Conservation (phyloP, 2,797 vertebrate species). For the Bovichtus diacanthus region DNA sequence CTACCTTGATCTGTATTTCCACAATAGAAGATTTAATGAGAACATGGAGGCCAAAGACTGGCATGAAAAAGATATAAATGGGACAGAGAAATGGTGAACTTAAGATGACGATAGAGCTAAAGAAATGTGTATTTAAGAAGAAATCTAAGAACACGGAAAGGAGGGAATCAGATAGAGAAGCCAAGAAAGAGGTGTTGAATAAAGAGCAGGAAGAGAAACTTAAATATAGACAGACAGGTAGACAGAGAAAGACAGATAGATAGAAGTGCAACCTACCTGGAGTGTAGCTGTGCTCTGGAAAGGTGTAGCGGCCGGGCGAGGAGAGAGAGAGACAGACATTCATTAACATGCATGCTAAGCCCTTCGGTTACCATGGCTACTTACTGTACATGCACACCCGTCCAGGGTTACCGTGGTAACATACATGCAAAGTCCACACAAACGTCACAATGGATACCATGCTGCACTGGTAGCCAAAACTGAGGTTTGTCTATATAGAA, state of each 20-base stretch:
- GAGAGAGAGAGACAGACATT: conserved; percentile 99
- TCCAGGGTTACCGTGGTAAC: conserved; percentile 76
- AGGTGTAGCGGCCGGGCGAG: conserved; percentile 91
- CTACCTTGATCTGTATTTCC: conserved; percentile 43
- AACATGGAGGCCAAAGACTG: conserved; percentile 21
- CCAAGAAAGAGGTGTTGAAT: conserved; percentile 34
- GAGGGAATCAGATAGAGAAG: conserved; percentile 10
- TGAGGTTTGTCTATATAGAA: conserved; percentile 46
- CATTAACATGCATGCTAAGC: conserved; percentile 99
- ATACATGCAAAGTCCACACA: conserved; percentile 78
- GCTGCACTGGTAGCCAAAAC: conserved; percentile 74
- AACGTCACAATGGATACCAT: conserved; percentile 77
- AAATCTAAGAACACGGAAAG: conserved; percentile 31
- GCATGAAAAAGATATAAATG: conserved; percentile 19
- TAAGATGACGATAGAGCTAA: conserved; percentile 6
- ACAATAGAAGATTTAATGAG: conserved; percentile 24
- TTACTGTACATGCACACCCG: conserved; percentile 89
- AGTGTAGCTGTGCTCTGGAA: conserved; percentile 98
- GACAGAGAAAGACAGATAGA: conserved; percentile 62
- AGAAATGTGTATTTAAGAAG: conserved; percentile 53
- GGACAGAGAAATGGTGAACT: neutral
- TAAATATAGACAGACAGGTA: conserved; percentile 22
- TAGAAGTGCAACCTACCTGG: conserved; percentile 94
- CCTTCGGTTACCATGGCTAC: conserved; percentile 93
- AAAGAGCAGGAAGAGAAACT: conserved; percentile 20